A percentile compares a stretch with the other conserved stretches of the same genome.
Evolutionary conservation across 2,113 vertebrate genomes (phyloP).

Genomic region (Antechinus stuartii): DNA sequence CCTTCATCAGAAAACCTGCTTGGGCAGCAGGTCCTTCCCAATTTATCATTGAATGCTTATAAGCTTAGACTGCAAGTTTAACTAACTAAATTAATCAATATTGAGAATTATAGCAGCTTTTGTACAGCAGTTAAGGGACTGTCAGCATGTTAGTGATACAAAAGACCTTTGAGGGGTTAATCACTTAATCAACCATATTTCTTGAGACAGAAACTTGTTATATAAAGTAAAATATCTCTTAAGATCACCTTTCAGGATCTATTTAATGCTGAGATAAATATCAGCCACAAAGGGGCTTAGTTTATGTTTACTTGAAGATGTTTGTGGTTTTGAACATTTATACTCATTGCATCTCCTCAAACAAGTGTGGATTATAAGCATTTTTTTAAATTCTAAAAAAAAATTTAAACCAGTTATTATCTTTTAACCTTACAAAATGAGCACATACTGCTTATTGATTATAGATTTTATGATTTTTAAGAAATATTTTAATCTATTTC

Average conservation of each 20-base stretch:
- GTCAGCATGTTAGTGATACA: conserved; percentile 78
- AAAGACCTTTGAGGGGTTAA: conserved; percentile 68
- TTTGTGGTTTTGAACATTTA: conserved; percentile 49
- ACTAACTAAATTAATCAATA: conserved; percentile 84
- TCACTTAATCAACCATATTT: conserved; percentile 74
- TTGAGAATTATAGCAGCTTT: conserved; percentile 81
- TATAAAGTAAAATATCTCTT: conserved; percentile 66
- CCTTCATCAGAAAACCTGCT: conserved; percentile 81
- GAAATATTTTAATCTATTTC: neutral
- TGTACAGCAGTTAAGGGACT: conserved; percentile 78
- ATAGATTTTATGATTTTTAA: conserved; percentile 30
- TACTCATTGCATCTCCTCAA: conserved; percentile 23
- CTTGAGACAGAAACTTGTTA: conserved; percentile 65
- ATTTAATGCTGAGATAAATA: conserved; percentile 53
- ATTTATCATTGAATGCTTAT: conserved; percentile 80
- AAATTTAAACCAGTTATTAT: conserved; percentile 15
- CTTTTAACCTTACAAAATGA: conserved; percentile 19
- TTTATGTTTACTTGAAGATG: conserved; percentile 57
- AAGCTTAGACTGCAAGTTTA: conserved; percentile 82
- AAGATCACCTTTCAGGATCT: neutral
- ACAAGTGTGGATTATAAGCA: conserved; percentile 49
- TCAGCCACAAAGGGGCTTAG: conserved; percentile 31
- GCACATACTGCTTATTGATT: conserved; percentile 28
- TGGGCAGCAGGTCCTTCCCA: conserved; percentile 78
- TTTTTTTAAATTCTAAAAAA: conserved; percentile 18